Conservation (phyloP, 2,113 vertebrate genomes). For the Takifugu flavidus region DNA sequence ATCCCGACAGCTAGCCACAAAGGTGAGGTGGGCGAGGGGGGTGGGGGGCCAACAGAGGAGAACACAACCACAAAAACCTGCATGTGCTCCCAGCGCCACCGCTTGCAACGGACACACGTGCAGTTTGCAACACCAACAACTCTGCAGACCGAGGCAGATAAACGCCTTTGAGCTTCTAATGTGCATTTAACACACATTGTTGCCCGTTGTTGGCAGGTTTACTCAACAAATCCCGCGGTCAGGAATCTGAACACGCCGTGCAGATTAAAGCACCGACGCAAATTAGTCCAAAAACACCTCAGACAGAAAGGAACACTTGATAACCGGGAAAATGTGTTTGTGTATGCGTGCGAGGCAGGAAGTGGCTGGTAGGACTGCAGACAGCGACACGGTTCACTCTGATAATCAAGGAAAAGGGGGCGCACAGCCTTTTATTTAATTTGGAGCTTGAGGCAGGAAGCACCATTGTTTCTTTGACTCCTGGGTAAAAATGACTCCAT, state of each 20-base stretch:
- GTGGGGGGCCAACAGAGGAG: slow-evolving; percentile 1
- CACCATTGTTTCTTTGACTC: slow-evolving; percentile 33
- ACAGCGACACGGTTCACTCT: slow-evolving; percentile 37
- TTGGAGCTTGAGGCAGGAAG: slow-evolving; percentile 66
- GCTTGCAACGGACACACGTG: neutral
- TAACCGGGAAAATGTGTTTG: neutral
- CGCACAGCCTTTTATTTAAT: slow-evolving; percentile 41
- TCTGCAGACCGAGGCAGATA: neutral
- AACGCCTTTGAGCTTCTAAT: neutral
- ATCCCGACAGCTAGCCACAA: slow-evolving; percentile 51
- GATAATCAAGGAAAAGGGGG: slow-evolving; percentile 57
- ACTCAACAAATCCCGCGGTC: slow-evolving; percentile 34
- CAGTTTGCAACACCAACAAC: neutral
- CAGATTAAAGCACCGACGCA: slow-evolving; percentile 38
- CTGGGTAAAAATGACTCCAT: slow-evolving; percentile 12
- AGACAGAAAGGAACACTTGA: neutral
- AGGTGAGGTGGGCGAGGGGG: slow-evolving; percentile 41
- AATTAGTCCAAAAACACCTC: slow-evolving; percentile 28
- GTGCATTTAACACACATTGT: slow-evolving; percentile 47
- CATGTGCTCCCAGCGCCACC: neutral
- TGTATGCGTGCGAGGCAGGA: slow-evolving; percentile 47
- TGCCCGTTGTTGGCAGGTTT: slow-evolving; percentile 44
- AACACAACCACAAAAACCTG: neutral
- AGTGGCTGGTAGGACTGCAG: slow-evolving; percentile 31
- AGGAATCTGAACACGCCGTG: slow-evolving; percentile 14